A percentile compares a stretch with the other conserved stretches of the same genome.
phyloP scores from a whole-genome alignment of 2,113 vertebrate genomes.

The Halichoeres trimaculatus region DNA sequence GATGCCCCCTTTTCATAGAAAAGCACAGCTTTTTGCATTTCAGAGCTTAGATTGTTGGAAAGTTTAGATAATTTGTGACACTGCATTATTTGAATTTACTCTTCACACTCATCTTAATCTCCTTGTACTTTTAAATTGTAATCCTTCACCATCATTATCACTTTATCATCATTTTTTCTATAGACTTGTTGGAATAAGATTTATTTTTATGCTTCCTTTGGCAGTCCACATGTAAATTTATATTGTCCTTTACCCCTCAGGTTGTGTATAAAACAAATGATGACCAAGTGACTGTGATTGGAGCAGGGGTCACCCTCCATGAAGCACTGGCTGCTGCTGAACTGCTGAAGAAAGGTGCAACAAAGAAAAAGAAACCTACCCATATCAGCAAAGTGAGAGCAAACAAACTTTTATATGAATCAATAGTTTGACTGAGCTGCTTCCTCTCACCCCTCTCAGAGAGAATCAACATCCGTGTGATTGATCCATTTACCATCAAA shows the following conservation, averaged over 20 bases:
- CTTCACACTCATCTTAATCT: background rate
- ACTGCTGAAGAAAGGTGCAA: slow-evolving; percentile 90
- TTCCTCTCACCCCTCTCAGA: slow-evolving; percentile 77
- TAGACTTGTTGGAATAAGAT: background rate
- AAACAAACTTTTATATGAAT: background rate
- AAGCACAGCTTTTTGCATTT: background rate
- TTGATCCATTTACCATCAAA: slow-evolving; percentile 96
- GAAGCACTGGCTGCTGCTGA: slow-evolving; percentile 93
- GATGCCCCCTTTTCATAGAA: background rate
- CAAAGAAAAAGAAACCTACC: background rate
- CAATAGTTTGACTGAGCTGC: background rate
- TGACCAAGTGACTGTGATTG: slow-evolving; percentile 93
- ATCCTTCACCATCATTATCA: background rate
- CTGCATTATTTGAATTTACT: background rate
- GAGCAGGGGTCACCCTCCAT: slow-evolving; percentile 93
- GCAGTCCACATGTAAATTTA: background rate
- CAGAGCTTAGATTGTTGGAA: background rate
- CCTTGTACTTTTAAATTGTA: background rate
- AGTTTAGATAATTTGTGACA: background rate
- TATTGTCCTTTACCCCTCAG: slow-evolving; percentile 67
- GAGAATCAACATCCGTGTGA: slow-evolving; percentile 88
- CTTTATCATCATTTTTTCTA: background rate
- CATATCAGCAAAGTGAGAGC: background rate
- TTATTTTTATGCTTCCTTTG: background rate
- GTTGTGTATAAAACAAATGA: slow-evolving; percentile 91